These are phyloP conservation scores for Diploscapter pachys DNA, from an alignment of 1,140 invertebrate genomes.

Conservation along the genomic window DNA sequence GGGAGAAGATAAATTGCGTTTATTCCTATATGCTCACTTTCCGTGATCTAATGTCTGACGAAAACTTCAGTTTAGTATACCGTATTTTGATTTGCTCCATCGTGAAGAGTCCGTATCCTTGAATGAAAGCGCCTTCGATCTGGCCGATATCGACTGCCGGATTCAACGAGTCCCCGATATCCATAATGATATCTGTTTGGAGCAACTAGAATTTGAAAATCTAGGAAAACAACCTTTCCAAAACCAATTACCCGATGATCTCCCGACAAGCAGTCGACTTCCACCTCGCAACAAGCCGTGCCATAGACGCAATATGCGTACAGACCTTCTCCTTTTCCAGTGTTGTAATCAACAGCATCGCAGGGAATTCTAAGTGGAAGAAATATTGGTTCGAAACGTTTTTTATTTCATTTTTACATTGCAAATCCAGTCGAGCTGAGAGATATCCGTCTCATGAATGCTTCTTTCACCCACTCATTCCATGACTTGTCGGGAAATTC, in stretches of 20 bases:
- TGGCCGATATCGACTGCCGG: constrained; percentile 93
- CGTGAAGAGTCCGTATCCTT: constrained; percentile 86
- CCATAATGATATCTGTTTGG: constrained; percentile 89
- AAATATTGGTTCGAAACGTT: constrained; percentile 17
- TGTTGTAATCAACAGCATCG: constrained; percentile 48
- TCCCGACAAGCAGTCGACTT: constrained; percentile 64
- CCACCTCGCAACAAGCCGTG: constrained; percentile 61
- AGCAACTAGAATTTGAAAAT: constrained; percentile 66
- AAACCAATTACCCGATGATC: constrained; percentile 58
- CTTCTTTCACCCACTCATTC: constrained; percentile 78
- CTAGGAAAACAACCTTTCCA: background rate
- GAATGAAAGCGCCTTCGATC: constrained; percentile 86
- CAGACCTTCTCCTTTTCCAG: constrained; percentile 50
- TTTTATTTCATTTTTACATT: constrained; percentile 52
- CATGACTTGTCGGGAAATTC: constrained; percentile 76
- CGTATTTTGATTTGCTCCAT: constrained; percentile 83
- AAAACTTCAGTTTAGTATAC: too few relatives aligned
- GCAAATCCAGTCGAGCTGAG: constrained; percentile 83
- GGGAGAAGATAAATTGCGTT: too few relatives aligned
- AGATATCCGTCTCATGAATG: constrained; percentile 76
- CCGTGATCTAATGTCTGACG: too few relatives aligned
- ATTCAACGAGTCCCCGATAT: constrained; percentile 84
- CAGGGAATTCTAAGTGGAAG: constrained; percentile 44
- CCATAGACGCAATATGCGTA: constrained; percentile 59
- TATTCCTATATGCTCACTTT: too few relatives aligned